Conservation (phyloP, 1,140 invertebrate species). For the Meloidogyne hapla region DNA sequence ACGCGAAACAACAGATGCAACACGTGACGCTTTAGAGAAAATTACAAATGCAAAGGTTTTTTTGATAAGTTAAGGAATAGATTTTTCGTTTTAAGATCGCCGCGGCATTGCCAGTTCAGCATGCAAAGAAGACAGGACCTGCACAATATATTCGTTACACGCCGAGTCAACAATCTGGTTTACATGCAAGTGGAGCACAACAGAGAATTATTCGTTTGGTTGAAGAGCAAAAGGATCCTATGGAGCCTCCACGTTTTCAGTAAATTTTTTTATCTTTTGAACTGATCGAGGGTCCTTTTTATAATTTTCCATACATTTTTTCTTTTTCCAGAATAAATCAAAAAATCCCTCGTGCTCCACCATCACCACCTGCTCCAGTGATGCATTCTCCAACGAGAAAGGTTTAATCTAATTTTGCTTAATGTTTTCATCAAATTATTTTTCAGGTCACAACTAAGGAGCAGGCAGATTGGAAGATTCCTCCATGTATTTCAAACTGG, state of each 20-base stretch:
- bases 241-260: conserved; percentile 96
- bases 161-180: conserved; percentile 77
- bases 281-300: too few relatives aligned
- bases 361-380: conserved; percentile 92
- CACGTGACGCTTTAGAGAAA: conserved; percentile 60
- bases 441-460: conserved; percentile 86
- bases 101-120: conserved; percentile 86
- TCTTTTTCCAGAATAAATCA: conserved; percentile 66
- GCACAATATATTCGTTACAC: conserved; percentile 84
- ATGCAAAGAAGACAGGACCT: conserved; percentile 83
- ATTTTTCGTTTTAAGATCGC: conserved; percentile 63
- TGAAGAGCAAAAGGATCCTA: conserved; percentile 91
- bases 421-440: not conserved
- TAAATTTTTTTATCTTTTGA: conserved; percentile 47
- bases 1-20: conserved; percentile 78
- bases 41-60: conserved; percentile 56
- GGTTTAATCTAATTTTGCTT: conserved; percentile 43
- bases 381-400: conserved; percentile 95
- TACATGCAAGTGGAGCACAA: conserved; percentile 89
- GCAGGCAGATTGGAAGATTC: conserved; percentile 99
- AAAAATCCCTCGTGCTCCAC: conserved; percentile 88
- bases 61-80: not conserved
- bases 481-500: conserved; percentile 99
- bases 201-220: conserved; percentile 95
- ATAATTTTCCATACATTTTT: not conserved